These are phyloP conservation scores for Galemys pyrenaicus DNA, from an alignment of 2,113 vertebrate species.

Conservation along the genomic window DNA sequence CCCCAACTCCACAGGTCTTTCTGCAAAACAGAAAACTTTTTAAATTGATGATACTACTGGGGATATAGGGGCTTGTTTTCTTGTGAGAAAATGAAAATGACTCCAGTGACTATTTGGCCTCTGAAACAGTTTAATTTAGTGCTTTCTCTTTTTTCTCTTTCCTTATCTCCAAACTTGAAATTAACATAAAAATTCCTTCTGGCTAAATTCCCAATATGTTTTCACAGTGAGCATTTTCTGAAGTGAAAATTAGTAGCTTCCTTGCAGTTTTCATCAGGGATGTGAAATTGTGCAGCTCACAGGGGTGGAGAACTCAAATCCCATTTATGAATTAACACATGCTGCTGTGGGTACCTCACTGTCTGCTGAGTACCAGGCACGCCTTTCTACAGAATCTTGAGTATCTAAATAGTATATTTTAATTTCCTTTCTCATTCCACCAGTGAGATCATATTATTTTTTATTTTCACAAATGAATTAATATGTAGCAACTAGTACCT, in stretches of 20 bases:
- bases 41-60: constrained; percentile 12
- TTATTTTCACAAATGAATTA: constrained; percentile 46
- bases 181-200: constrained; percentile 80
- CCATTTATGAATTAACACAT: constrained; percentile 71
- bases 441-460: constrained; percentile 19
- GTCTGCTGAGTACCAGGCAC: constrained; percentile 12
- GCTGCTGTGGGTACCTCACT: constrained; percentile 44
- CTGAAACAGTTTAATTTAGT: constrained; percentile 70
- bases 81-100: constrained; percentile 67
- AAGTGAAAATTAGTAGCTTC: constrained; percentile 79
- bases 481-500: constrained; percentile 18
- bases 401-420: background rate
- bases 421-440: constrained; percentile 41
- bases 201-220: constrained; percentile 78
- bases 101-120: constrained; percentile 62
- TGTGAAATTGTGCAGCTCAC: constrained; percentile 66
- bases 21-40: constrained; percentile 19
- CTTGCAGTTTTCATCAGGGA: constrained; percentile 69
- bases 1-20: background rate
- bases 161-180: constrained; percentile 57
- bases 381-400: constrained; percentile 4
- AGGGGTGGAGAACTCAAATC: constrained; percentile 58
- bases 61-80: constrained; percentile 54
- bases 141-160: background rate
- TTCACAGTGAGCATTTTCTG: constrained; percentile 78